Percentiles rank a stretch among this genome's conserved stretches.
These are phyloP conservation scores for Numenius phaeopus DNA, from an alignment of 2,797 vertebrate species.

Conservation along the genomic window DNA sequence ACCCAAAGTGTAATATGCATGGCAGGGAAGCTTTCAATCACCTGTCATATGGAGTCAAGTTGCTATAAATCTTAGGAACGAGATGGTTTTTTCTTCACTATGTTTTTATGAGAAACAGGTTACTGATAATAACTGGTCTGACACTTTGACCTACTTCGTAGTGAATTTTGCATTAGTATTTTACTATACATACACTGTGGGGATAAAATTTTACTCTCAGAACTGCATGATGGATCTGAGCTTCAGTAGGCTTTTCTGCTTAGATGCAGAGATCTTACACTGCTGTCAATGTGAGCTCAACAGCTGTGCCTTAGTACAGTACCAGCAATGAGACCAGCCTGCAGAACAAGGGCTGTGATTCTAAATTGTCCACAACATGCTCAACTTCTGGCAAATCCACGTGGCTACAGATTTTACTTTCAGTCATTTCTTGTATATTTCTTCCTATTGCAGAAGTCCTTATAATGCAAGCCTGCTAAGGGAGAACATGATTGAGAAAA, in stretches of 20 bases:
- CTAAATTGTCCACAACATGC: neutral
- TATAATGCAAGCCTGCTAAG: neutral
- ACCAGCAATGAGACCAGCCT: neutral
- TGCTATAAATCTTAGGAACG: constrained; percentile 66
- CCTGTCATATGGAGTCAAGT: constrained; percentile 54
- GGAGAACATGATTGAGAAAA: neutral
- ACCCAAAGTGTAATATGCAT: constrained; percentile 66
- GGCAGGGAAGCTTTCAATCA: constrained; percentile 72
- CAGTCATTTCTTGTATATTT: neutral
- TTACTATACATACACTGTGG: neutral
- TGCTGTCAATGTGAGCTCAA: neutral
- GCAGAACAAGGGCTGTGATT: neutral
- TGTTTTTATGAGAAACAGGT: constrained; percentile 72
- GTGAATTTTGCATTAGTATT: constrained; percentile 48
- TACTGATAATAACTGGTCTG: constrained; percentile 67
- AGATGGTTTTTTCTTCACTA: constrained; percentile 47
- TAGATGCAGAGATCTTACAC: neutral
- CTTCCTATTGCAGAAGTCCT: neutral
- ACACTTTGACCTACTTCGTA: constrained; percentile 49
- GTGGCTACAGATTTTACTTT: neutral
- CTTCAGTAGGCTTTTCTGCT: neutral
- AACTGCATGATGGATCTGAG: neutral
- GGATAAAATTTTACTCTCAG: constrained; percentile 13
- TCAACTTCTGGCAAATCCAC: neutral
- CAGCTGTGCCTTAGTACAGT: neutral